These are phyloP conservation scores for Neomonachus schauinslandi DNA, from an alignment of 2,113 vertebrate species.

Conservation along the genomic window DNA sequence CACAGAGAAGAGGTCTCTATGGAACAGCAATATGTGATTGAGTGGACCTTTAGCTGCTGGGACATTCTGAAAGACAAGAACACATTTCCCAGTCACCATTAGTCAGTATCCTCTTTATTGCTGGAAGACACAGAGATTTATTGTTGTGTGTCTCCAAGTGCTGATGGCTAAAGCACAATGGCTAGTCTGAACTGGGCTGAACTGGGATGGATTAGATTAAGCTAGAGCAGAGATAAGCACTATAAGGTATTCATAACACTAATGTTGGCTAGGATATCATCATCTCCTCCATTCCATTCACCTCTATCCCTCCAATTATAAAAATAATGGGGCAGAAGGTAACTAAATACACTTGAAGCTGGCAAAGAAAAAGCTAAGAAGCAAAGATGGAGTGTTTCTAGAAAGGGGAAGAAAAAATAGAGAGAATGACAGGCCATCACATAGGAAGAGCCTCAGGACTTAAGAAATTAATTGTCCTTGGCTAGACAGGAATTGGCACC, in stretches of 20 bases:
- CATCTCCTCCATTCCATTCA: background rate
- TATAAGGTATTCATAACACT: background rate
- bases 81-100: background rate
- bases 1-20: background rate
- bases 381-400: background rate
- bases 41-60: background rate
- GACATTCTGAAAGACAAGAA: slow-evolving; percentile 32
- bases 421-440: background rate
- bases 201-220: background rate
- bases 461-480: background rate
- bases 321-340: background rate
- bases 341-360: background rate
- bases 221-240: background rate
- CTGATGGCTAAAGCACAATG: slow-evolving; percentile 6
- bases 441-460: background rate
- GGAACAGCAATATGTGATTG: background rate
- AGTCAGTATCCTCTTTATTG: background rate
- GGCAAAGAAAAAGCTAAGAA: background rate
- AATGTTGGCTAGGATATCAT: background rate
- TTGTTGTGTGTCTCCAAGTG: background rate
- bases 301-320: background rate
- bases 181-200: background rate
- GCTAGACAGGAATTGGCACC: background rate
- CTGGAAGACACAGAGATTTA: background rate
- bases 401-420: background rate